phyloP scores from a whole-genome alignment of 53 echinoderm and acorn worm genomes.

The Arbacia lixula region DNA sequence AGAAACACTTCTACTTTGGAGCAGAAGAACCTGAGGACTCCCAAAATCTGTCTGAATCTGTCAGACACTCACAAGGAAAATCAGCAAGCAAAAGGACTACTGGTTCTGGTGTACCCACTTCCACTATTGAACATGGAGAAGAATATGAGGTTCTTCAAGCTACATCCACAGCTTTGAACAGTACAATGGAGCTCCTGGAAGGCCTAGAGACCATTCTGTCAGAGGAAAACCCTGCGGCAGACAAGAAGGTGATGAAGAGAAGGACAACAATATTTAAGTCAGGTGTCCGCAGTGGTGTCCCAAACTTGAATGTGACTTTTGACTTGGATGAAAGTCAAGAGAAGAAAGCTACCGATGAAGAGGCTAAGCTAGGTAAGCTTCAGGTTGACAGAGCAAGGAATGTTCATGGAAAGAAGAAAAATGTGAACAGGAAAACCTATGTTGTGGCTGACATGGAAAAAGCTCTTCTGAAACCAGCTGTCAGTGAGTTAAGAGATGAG shows the following conservation, averaged over 20 bases:
- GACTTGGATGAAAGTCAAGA: neutral
- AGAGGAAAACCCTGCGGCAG: neutral
- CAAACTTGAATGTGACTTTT: constrained; percentile 22
- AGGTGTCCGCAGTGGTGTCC: neutral
- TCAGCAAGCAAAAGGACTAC: neutral
- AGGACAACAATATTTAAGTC: constrained; percentile 18
- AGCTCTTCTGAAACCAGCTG: no score
- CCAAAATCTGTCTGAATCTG: neutral
- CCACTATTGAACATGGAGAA: neutral
- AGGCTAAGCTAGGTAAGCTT: neutral
- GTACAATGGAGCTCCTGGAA: constrained; percentile 2
- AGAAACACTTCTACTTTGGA: constrained; percentile 11
- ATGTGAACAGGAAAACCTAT: neutral
- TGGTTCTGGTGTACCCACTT: neutral
- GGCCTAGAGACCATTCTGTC: neutral
- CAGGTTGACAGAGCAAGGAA: neutral
- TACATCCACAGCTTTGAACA: neutral
- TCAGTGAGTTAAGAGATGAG: no score
- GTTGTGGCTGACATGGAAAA: neutral
- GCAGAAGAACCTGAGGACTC: neutral
- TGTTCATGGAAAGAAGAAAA: neutral
- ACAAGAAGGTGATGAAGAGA: neutral
- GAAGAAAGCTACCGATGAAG: neutral
- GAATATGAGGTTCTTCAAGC: neutral
- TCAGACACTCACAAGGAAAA: neutral